Evolutionary conservation across 2,113 vertebrate species (phyloP).

Genomic region (Anser cygnoides): DNA sequence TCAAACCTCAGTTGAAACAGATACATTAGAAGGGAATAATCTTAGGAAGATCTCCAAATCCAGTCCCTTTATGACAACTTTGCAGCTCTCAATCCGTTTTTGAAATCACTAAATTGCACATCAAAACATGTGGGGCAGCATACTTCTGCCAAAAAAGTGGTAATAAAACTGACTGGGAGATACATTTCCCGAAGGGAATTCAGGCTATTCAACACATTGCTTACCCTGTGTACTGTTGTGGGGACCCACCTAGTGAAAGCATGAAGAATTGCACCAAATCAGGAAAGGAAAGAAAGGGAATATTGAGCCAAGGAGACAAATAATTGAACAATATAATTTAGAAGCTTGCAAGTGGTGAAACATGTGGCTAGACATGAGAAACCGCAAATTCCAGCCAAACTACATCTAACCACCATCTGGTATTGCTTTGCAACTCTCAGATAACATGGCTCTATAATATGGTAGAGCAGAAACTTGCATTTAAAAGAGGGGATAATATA

Average conservation of each 20-base stretch:
- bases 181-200: not conserved
- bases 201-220: not conserved
- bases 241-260: constrained; percentile 67
- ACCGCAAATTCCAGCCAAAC: not conserved
- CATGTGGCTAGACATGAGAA: constrained; percentile 10
- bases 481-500: not conserved
- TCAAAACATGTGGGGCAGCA: not conserved
- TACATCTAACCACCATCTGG: constrained; percentile 22
- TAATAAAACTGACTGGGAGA: not conserved
- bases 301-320: not conserved
- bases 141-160: not conserved
- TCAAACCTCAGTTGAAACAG: not conserved
- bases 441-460: not conserved
- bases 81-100: not conserved
- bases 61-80: not conserved
- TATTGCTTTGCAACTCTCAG: not conserved
- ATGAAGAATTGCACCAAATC: constrained; percentile 31
- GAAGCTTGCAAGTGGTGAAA: constrained; percentile 31
- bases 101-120: not conserved
- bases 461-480: constrained; percentile 10
- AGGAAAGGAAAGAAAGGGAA: not conserved
- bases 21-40: not conserved
- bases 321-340: constrained; percentile 5
- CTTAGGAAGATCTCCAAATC: not conserved
- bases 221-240: constrained; percentile 30